Percentiles rank a stretch among this genome's conserved stretches.
Conservation (phyloP, 1,140 invertebrate genomes). For the Lanistes nyassanus region DNA sequence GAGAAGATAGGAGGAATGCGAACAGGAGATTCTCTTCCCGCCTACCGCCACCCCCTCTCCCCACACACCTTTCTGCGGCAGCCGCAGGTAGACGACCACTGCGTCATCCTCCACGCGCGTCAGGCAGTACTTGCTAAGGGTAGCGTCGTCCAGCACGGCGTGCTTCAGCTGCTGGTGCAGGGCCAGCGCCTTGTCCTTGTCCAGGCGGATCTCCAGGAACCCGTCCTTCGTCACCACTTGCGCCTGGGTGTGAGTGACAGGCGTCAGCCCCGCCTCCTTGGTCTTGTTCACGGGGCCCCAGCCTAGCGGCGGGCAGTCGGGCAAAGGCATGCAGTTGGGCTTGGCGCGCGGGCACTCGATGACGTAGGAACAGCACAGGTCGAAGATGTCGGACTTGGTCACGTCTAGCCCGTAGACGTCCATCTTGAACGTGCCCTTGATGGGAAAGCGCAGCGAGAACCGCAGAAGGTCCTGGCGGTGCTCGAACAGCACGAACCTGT, state of each 20-base stretch:
- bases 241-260: constrained; percentile 57
- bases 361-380: constrained; percentile 60
- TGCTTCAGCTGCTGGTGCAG: constrained; percentile 56
- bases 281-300: constrained; percentile 59
- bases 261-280: constrained; percentile 52
- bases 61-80: constrained; percentile 52
- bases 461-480: constrained; percentile 47
- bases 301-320: constrained; percentile 57
- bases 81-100: constrained; percentile 51
- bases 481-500: constrained; percentile 60
- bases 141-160: constrained; percentile 56
- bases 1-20: too few relatives aligned
- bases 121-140: constrained; percentile 56
- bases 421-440: constrained; percentile 58
- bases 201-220: constrained; percentile 55
- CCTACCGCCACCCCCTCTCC: neutral
- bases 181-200: constrained; percentile 50
- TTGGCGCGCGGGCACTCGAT: constrained; percentile 52
- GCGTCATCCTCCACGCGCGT: constrained; percentile 53
- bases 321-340: constrained; percentile 54
- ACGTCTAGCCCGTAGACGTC: constrained; percentile 61
- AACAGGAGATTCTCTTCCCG: too few relatives aligned
- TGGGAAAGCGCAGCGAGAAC: constrained; percentile 56
- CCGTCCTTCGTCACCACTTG: constrained; percentile 55
- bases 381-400: constrained; percentile 53